Base-by-base conservation (phyloP, 1,140 invertebrate genomes). In the Drosophila sturtevanti region DNA sequence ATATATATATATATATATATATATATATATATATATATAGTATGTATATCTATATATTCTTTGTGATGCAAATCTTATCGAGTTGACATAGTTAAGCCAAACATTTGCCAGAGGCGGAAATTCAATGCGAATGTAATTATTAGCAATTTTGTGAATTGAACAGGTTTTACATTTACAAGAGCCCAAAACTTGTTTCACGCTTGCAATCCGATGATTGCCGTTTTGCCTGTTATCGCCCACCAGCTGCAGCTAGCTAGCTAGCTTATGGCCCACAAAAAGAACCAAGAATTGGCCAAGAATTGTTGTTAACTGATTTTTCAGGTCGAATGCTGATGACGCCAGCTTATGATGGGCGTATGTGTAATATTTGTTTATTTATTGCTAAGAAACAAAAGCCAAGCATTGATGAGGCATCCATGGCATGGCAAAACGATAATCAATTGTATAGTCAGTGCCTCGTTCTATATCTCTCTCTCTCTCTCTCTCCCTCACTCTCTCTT, bases 31-130 rank as follows among this genome's bases (percentile, higher is more conserved):
- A 6, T 31, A 31, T 31, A 31, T 6, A 31, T 31, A n/a, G n/a
- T 12, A 37, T 37, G 35, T 41, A 5, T 48, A 48, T 48, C 41
- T 48, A 38, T 56, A n/a, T 35, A 41, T 54, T 71, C 69, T 73
- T 79, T 79, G 58, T 80, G 66, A 86, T 86, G 82, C 59, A 86
- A 81, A 78, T 76, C 75, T 79, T 86, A 82, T 87, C 68, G 59
- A 63, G 65, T 78, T 86, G 75, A 87, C 81, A 86, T 70, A 86
- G 82, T 87, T 86, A 81, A 72, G 54, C 51, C 73, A 80, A 63
- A 59, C 37, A 63, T 66, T 68, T 59, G 60, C 71, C 72, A 41
- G 52, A 74, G 79, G 79, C 81, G 81, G 82, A 86, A 87, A 87
- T 79, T 85, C 67, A 87, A 87, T 87, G 85, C 66, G 66, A 54